Percentiles rank a stretch among this genome's conserved stretches.
Evolutionary conservation across 2,113 vertebrate species (phyloP).

Genomic region (Azemiops feae): DNA sequence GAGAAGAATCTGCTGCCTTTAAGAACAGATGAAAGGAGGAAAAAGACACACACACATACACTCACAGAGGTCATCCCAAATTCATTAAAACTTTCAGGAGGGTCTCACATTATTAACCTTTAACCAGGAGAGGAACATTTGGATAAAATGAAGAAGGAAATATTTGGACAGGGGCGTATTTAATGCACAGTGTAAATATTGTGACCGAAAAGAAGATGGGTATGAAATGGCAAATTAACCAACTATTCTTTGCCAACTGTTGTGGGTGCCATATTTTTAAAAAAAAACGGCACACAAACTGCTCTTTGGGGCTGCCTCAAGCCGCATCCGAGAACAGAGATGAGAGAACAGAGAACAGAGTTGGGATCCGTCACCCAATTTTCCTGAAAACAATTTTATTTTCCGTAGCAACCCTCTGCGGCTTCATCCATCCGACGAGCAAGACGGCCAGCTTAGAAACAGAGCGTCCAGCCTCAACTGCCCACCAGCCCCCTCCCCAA

Average conservation of each 20-base stretch:
- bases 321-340: neutral
- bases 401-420: neutral
- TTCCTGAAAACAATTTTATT: neutral
- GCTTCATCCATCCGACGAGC: conserved; percentile 7
- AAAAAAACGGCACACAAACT: conserved; percentile 14
- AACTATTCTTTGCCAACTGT: neutral
- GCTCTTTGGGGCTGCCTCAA: conserved; percentile 1
- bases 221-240: neutral
- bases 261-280: conserved; percentile 41
- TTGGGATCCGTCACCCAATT: neutral
- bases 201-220: neutral
- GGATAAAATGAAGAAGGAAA: rapidly evolving
- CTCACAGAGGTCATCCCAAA: neutral
- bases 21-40: conserved; percentile 14
- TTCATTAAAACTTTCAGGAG: conserved; percentile 3
- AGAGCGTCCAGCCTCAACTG: neutral
- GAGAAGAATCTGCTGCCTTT: conserved; percentile 18
- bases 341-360: neutral
- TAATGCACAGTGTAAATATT: neutral
- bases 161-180: rapidly evolving
- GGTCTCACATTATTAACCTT: neutral
- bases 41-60: neutral
- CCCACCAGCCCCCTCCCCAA: neutral
- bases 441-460: neutral
- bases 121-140: neutral